Conservation (phyloP, 2,888 invertebrate genomes). For the Drosophila mimetica region DNA sequence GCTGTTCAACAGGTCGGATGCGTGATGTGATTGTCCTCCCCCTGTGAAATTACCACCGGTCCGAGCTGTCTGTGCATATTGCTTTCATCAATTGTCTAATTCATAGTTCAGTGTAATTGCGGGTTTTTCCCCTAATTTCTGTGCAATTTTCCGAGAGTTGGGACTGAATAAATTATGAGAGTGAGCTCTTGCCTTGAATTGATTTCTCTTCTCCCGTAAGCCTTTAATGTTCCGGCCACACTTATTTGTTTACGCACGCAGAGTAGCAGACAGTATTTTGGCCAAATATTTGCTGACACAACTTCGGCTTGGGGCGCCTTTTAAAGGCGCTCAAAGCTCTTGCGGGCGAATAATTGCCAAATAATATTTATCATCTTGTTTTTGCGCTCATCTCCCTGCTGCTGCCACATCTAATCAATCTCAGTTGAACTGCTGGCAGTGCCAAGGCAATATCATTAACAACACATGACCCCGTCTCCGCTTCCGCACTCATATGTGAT, state of each 20-base stretch:
- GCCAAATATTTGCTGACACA: slow-evolving; percentile 14
- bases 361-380: slow-evolving; percentile 37
- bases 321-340: slow-evolving; percentile 9
- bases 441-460: slow-evolving; percentile 65
- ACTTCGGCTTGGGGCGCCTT: neutral
- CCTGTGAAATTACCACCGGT: slow-evolving; percentile 33
- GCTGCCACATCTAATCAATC: slow-evolving; percentile 61
- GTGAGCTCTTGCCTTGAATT: slow-evolving; percentile 2
- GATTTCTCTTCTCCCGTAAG: slow-evolving; percentile 1
- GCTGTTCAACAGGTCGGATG: slow-evolving; percentile 60
- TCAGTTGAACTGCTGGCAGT: slow-evolving; percentile 48
- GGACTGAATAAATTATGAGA: slow-evolving; percentile 21
- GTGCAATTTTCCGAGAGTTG: neutral
- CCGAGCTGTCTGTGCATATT: neutral
- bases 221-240: slow-evolving; percentile 1
- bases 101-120: slow-evolving; percentile 3
- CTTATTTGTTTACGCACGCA: slow-evolving; percentile 5
- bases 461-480: slow-evolving; percentile 48
- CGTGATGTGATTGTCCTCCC: slow-evolving; percentile 20
- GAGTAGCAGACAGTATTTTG: neutral
- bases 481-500: slow-evolving; percentile 39
- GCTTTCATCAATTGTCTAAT: slow-evolving; percentile 18
- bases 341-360: slow-evolving; percentile 23
- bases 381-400: slow-evolving; percentile 13
- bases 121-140: neutral